These are phyloP conservation scores for Elachura formosa DNA, from an alignment of 2,113 vertebrate genomes.

Conservation along the genomic window DNA sequence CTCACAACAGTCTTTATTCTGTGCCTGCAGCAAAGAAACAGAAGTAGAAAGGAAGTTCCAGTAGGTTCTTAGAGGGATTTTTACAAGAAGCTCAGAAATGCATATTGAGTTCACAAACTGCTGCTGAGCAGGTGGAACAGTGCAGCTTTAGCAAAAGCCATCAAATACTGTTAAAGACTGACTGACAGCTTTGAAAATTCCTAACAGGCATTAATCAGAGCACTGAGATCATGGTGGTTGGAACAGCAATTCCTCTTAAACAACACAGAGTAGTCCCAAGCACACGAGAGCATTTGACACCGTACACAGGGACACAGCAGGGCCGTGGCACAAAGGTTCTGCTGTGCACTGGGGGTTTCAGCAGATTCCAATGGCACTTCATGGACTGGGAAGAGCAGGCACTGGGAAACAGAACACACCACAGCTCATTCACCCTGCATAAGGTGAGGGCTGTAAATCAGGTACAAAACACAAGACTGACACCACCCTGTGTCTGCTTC, in stretches of 20 bases:
- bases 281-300: neutral
- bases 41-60: neutral
- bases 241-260: neutral
- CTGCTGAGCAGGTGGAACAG: neutral
- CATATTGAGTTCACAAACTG: neutral
- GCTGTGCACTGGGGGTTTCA: neutral
- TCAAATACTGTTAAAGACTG: neutral
- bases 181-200: neutral
- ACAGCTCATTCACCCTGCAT: neutral
- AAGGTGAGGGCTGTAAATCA: neutral
- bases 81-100: neutral
- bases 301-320: fast-evolving
- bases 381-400: neutral
- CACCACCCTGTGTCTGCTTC: neutral
- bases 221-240: neutral
- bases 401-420: neutral
- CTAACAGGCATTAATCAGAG: neutral
- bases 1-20: neutral
- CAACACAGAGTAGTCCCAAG: neutral
- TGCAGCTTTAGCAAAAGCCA: neutral
- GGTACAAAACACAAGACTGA: neutral
- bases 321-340: neutral
- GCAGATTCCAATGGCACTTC: neutral
- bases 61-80: neutral
- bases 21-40: neutral